A percentile compares a stretch with the other conserved stretches of the same genome.
Evolutionary conservation across 2,113 vertebrate species (phyloP).

Genomic region (Hystrix brachyura): DNA sequence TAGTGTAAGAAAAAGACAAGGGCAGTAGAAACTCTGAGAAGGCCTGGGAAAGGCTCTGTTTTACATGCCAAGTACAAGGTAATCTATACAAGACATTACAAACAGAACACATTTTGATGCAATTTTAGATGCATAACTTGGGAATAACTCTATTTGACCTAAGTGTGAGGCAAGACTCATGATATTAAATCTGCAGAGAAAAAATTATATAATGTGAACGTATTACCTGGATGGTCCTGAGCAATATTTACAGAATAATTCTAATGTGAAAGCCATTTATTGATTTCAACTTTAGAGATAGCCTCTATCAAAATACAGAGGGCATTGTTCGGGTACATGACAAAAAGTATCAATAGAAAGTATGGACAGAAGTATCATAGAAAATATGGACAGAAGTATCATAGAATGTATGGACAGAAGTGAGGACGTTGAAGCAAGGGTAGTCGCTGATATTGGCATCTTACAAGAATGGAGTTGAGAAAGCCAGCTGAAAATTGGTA

Average conservation of each 20-base stretch:
- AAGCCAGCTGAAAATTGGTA: not conserved
- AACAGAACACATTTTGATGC: not conserved
- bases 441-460: not conserved
- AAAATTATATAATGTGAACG: not conserved
- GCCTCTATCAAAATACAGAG: not conserved
- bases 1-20: not conserved
- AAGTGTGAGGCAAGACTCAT: not conserved
- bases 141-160: not conserved
- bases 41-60: not conserved
- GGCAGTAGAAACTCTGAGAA: not conserved
- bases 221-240: not conserved
- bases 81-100: not conserved
- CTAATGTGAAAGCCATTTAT: not conserved
- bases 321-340: not conserved
- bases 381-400: not conserved
- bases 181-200: not conserved
- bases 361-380: not conserved
- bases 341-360: not conserved
- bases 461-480: not conserved
- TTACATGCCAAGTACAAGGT: not conserved
- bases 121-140: not conserved
- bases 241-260: conserved; percentile 1
- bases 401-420: not conserved
- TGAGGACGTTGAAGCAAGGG: not conserved
- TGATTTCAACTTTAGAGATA: not conserved